Conservation (phyloP, 2,888 invertebrate genomes). For the Cyclophora albipunctata region DNA sequence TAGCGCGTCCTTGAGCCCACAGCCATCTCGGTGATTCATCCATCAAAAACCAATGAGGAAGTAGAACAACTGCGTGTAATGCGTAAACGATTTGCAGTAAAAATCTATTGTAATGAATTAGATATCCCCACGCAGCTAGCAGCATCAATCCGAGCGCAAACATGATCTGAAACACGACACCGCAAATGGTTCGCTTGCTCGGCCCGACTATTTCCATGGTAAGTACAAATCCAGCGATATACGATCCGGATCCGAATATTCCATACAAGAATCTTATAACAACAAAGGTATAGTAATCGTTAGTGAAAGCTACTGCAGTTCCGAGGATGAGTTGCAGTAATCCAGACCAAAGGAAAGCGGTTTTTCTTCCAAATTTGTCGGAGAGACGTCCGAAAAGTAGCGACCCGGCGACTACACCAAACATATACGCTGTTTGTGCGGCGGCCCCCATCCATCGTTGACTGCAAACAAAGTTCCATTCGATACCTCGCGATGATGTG, state of each 20-base stretch:
- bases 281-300: conserved; percentile 83
- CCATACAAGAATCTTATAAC: conserved; percentile 82
- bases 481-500: conserved; percentile 82
- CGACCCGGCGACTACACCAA: conserved; percentile 88
- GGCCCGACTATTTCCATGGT: conserved; percentile 91
- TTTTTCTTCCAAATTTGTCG: conserved; percentile 87
- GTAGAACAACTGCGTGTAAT: conserved; percentile 80
- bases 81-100: conserved; percentile 86
- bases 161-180: conserved; percentile 85
- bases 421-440: conserved; percentile 87
- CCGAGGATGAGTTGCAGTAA: conserved; percentile 81
- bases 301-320: conserved; percentile 83
- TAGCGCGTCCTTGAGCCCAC: conserved; percentile 86
- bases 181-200: conserved; percentile 85
- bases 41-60: conserved; percentile 89
- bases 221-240: conserved; percentile 79
- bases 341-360: conserved; percentile 85
- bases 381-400: conserved; percentile 85
- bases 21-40: conserved; percentile 93
- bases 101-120: conserved; percentile 81
- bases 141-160: conserved; percentile 89
- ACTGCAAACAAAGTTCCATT: conserved; percentile 89
- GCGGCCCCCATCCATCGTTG: conserved; percentile 88
- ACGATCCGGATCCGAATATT: conserved; percentile 87
- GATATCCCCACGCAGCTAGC: conserved; percentile 86